Conservation (phyloP, 2,113 vertebrate genomes). For the Ceratotherium simum region DNA sequence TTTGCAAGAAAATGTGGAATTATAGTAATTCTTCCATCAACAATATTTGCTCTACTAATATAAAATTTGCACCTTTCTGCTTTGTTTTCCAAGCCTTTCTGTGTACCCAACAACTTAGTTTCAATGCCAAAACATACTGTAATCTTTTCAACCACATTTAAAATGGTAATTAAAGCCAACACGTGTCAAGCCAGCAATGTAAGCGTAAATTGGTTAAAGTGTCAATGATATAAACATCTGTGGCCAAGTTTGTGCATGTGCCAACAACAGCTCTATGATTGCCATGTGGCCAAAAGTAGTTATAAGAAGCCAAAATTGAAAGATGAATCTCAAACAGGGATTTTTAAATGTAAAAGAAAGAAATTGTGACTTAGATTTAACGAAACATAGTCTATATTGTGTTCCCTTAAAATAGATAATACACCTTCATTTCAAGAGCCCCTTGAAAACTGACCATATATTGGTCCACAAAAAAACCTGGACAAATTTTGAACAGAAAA, state of each 20-base stretch:
- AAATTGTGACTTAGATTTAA: background rate
- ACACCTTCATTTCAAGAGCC: background rate
- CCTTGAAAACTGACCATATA: background rate
- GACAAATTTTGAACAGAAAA: background rate
- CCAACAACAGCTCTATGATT: background rate
- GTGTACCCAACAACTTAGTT: background rate
- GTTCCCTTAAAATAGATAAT: background rate
- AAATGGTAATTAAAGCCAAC: slow-evolving; percentile 4
- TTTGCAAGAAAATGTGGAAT: background rate
- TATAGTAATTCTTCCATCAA: background rate
- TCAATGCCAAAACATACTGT: background rate
- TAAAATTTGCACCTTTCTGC: background rate
- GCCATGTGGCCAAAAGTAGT: background rate
- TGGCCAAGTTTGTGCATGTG: background rate
- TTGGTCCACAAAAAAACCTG: background rate
- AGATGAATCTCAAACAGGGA: background rate
- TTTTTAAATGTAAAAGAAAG: slow-evolving; percentile 23
- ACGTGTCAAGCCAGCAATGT: background rate
- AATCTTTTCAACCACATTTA: background rate
- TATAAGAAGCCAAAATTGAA: background rate
- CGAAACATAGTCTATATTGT: background rate
- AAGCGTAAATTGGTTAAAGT: background rate
- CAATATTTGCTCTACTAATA: slow-evolving; percentile 5
- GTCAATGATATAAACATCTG: background rate
- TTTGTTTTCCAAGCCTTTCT: slow-evolving; percentile 15